Evolutionary conservation across 1,140 invertebrate genomes (phyloP), one percentile per base, ranked within the genome.

Genomic region (Bombus cullumanus): DNA sequence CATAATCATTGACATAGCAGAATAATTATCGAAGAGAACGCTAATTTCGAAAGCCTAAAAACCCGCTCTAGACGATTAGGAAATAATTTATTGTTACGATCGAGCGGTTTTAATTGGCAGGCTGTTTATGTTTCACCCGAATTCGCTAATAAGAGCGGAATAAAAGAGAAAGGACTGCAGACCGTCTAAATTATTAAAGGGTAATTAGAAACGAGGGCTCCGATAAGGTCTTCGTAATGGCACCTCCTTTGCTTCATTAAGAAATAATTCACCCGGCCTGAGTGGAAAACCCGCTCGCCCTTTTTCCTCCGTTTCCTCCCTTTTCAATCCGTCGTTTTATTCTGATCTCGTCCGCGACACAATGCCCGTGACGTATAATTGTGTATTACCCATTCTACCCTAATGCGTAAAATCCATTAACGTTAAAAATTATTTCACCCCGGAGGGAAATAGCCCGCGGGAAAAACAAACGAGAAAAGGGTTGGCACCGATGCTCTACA

Each of bases 321-420:
- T n/a, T 77, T 62, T 68, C 77, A 47, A 68, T 68, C n/a, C 31
- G 25, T 6, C 41, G 53, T 77, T 41, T 41, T 18, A 62, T 77
- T 77, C 57, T 47, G 64, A 79, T 79, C 77, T 79, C 41, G 74
- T 76, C 3, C 15, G 15, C 41, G 39, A 34, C 77, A 66, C 62
- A 79, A 79, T 62, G 64, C 77, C 37, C 31, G 41, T 31, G 62
- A 37, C 41, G 41, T 47, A 68, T 43, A 68, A 68, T 43, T 68
- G n/a, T 68, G 62, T 37, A 41, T 79, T 34, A 34, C 28, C 64
- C 41, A 18, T 18, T 66, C 41, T 64, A 18, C 13, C 64, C 31
- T 80, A 34, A 69, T 47, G 78, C 64, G 68, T 13, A 74, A 64
- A 74, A 57, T 83, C 72, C 72, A 83, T 83, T 83, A 83, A 53